Evolutionary conservation across 2,797 vertebrate genomes (phyloP).

Genomic region (Lithobates pipiens): DNA sequence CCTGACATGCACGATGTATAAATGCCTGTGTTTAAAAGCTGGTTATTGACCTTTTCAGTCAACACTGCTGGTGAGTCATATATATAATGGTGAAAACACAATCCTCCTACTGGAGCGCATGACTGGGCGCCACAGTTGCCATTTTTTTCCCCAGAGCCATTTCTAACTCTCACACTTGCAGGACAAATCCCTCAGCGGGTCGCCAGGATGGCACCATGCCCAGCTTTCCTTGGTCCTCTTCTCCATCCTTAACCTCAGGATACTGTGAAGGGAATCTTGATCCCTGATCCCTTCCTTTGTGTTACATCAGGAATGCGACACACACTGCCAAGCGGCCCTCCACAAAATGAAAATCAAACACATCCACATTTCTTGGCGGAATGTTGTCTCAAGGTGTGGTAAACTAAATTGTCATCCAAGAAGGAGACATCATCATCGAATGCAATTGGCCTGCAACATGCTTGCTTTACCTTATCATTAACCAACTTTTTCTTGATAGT

Average conservation of each 20-base stretch:
- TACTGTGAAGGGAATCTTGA: constrained; percentile 77
- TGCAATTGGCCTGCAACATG: constrained; percentile 93
- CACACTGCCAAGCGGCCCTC: constrained; percentile 64
- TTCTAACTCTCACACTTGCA: constrained; percentile 15
- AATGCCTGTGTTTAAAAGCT: constrained; percentile 74
- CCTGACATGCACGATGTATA: constrained; percentile 58
- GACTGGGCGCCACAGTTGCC: constrained; percentile 9
- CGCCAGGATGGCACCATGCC: constrained; percentile 58
- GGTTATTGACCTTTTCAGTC: constrained; percentile 65
- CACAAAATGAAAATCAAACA: constrained; percentile 76
- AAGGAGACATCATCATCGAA: constrained; percentile 97
- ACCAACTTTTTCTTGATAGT: constrained; percentile 92
- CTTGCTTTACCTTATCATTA: constrained; percentile 88
- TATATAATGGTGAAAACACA: constrained; percentile 53
- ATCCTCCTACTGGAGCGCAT: constrained; percentile 19
- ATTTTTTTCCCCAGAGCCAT: constrained; percentile 6
- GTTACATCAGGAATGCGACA: constrained; percentile 78
- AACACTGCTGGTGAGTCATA: constrained; percentile 67
- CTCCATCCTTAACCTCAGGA: constrained; percentile 67
- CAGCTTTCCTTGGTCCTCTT: constrained; percentile 78
- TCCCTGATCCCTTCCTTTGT: constrained; percentile 79
- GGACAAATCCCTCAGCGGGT: constrained; percentile 54
- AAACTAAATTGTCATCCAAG: constrained; percentile 93
- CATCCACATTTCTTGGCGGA: constrained; percentile 96
- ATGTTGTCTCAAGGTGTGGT: constrained; percentile 97